A percentile compares a stretch with the other conserved stretches of the same genome.
These are phyloP conservation scores for Nycticryphes semicollaris DNA, from an alignment of 2,113 vertebrate species.

Conservation along the genomic window DNA sequence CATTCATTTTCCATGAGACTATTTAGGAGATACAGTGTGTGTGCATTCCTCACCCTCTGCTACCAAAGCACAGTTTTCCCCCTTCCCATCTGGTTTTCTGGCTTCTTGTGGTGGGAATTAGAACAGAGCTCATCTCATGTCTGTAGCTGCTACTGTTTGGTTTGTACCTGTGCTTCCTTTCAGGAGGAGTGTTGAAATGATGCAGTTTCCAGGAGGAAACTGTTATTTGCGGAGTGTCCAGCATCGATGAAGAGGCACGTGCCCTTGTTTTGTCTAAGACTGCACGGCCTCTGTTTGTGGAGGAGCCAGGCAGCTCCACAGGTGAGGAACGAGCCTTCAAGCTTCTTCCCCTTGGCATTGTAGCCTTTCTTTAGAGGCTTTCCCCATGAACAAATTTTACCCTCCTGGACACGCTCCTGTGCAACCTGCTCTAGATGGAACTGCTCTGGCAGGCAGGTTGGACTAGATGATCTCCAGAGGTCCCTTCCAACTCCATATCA, in stretches of 20 bases:
- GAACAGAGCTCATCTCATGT: not conserved
- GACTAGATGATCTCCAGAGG: too few species aligned
- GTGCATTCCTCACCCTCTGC: not conserved
- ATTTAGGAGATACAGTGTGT: not conserved
- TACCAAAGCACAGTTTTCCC: not conserved
- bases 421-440: too few species aligned
- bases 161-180: not conserved
- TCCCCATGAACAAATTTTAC: not conserved
- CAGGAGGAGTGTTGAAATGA: not conserved
- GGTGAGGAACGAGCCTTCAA: rapidly evolving
- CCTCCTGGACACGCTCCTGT: too few species aligned
- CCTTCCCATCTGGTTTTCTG: not conserved
- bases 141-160: not conserved
- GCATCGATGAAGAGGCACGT: rapidly evolving
- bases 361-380: not conserved
- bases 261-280: not conserved
- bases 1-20: not conserved
- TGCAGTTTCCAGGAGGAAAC: not conserved
- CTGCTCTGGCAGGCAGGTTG: too few species aligned
- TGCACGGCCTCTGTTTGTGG: not conserved
- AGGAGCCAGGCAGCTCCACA: not conserved
- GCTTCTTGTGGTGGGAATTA: not conserved
- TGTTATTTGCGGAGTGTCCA: not conserved
- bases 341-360: not conserved
- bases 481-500: too few species aligned